A percentile compares a stretch with the other conserved stretches of the same genome.
Conservation (phyloP, 2,797 vertebrate species). For the Furcifer pardalis region DNA sequence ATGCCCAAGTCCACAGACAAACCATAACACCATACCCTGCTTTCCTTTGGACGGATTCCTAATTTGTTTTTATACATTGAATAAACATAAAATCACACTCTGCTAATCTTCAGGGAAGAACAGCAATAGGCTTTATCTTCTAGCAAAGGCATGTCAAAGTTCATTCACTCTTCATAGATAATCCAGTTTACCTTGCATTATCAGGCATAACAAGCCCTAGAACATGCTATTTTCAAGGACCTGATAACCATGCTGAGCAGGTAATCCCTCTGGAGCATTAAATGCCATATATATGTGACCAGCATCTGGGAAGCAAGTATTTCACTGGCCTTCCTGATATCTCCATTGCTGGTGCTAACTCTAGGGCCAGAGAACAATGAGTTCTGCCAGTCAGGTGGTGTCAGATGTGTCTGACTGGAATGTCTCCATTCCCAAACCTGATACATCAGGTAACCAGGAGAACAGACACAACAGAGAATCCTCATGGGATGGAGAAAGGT, state of each 20-base stretch:
- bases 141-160: too few species aligned
- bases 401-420: too few species aligned
- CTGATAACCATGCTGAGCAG: neutral
- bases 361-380: too few species aligned
- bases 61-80: neutral
- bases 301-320: too few species aligned
- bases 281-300: too few species aligned
- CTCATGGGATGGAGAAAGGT: too few species aligned
- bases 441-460: too few species aligned
- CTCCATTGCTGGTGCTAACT: too few species aligned
- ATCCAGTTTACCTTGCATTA: neutral
- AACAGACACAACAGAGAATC: too few species aligned
- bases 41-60: neutral
- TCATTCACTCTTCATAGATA: neutral
- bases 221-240: neutral
- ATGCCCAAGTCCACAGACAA: neutral
- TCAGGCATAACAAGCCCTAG: neutral
- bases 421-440: neutral
- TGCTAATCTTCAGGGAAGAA: neutral
- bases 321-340: too few species aligned
- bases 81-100: neutral
- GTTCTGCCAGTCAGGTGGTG: too few species aligned
- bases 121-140: neutral
- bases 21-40: neutral
- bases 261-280: too few species aligned